These are phyloP conservation scores for Andinoacara biseriatus DNA, from an alignment of 2,113 vertebrate species.

Conservation along the genomic window DNA sequence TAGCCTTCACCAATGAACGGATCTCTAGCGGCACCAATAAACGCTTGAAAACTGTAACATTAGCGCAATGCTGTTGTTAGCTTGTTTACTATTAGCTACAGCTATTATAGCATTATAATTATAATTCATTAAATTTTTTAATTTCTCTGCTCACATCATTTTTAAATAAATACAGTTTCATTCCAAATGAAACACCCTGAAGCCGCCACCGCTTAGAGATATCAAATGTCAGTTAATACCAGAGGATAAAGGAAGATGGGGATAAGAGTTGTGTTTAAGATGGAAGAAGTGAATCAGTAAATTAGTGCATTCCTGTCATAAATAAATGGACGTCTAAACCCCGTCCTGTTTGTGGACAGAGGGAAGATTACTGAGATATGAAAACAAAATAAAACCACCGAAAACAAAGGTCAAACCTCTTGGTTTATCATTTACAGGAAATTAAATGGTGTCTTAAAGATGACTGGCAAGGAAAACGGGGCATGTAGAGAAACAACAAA, in stretches of 20 bases:
- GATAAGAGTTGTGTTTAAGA: conserved; percentile 8
- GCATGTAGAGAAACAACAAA: background rate
- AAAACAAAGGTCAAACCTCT: background rate
- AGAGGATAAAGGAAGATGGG: background rate
- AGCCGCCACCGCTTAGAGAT: conserved; percentile 3
- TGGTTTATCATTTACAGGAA: background rate
- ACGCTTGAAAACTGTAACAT: background rate
- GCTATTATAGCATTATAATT: no score
- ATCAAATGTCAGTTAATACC: background rate
- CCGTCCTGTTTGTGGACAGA: background rate
- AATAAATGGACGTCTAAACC: conserved; percentile 47
- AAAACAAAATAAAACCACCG: conserved; percentile 27
- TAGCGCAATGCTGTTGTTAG: background rate
- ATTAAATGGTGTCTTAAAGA: background rate
- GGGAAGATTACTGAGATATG: background rate
- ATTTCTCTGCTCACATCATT: background rate
- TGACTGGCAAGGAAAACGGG: background rate
- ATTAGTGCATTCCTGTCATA: conserved; percentile 72
- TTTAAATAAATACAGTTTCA: conserved; percentile 7
- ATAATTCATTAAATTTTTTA: background rate
- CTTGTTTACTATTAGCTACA: background rate
- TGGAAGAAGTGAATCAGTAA: background rate
- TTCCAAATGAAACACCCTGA: background rate
- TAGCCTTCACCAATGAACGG: background rate
- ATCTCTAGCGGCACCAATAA: background rate